These are phyloP conservation scores for Falco naumanni DNA, from an alignment of 2,797 vertebrate genomes.

Conservation along the genomic window DNA sequence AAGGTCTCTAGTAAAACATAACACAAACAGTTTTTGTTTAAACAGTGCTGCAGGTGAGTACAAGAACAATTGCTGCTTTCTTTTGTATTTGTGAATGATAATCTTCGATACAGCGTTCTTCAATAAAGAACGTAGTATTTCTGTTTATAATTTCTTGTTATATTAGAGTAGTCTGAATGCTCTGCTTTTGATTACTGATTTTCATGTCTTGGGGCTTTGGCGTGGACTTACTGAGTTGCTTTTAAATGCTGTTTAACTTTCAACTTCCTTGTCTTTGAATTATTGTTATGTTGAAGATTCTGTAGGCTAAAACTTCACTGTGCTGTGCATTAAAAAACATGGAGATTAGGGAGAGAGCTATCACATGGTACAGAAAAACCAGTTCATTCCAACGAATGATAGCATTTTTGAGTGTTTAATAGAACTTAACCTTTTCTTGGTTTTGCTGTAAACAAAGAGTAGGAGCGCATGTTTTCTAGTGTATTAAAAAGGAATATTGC, in stretches of 20 bases:
- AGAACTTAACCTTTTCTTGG: neutral
- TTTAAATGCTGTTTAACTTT: neutral
- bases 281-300: neutral
- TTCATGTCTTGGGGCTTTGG: neutral
- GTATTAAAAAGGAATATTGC: neutral
- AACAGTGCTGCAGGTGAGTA: neutral
- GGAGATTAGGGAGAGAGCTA: neutral
- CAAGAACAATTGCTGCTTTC: neutral
- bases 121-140: neutral
- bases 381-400: neutral
- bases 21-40: neutral
- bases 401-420: neutral
- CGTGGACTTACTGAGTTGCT: neutral
- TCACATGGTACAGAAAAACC: neutral
- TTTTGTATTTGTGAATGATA: neutral
- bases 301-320: neutral
- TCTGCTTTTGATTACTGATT: constrained; percentile 12
- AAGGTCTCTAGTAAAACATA: neutral
- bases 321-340: neutral
- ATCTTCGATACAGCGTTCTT: neutral
- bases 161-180: neutral
- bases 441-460: neutral
- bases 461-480: neutral
- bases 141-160: neutral
- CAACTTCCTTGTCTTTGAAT: neutral